Evolutionary conservation across 1,140 invertebrate genomes (phyloP), one percentile per base, ranked within the genome.

Genomic region (Elysia chlorotica): DNA sequence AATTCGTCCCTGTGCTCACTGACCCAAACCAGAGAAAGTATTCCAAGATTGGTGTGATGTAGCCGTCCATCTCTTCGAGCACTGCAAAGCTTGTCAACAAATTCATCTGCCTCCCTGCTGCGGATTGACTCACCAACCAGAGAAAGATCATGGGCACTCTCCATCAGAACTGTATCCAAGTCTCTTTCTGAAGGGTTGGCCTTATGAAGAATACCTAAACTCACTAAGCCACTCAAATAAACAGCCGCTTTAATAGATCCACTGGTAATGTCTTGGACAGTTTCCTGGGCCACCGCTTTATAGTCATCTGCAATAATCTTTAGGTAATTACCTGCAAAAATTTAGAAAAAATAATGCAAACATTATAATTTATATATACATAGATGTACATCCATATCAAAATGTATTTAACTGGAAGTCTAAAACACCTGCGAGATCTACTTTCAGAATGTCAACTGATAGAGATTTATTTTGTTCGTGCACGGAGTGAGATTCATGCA

Each of bases 21-120:
- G 1, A 91, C 84, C 91, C 93, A 95, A 65, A 95, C 90, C 3
- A 95, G 78, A 10, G 93, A 94, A 72, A 91, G 87, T n/a, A 95
- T 81, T 10, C 92, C 92, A 2, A 95, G 88, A 82, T 89, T 93
- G 19, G 90, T 81, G 53, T 91, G 88, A 41, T 92, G 89, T 2
- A 95, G 82, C 28, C 91, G 86, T 25, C 91, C 91, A 81, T 92
- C 88, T 81, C 93, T 93, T 28, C 91, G 89, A 80, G 90, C 91
- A 69, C 87, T 87, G 57, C 91, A 89, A 6, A 95, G 76, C 90
- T 28, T 90, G 76, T 63, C 59, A 17, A 71, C 33, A 48, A 48
- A 63, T 28, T 2, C n/a, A 35, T 71, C 69, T 14, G 92, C 89
- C 21, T 74, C 71, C 2, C 90, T 90, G 88, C 94, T 95, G 33